A percentile compares a stretch with the other conserved stretches of the same genome.
phyloP scores from a whole-genome alignment of 2,797 vertebrate genomes.

The Sebastes taczanowskii region DNA sequence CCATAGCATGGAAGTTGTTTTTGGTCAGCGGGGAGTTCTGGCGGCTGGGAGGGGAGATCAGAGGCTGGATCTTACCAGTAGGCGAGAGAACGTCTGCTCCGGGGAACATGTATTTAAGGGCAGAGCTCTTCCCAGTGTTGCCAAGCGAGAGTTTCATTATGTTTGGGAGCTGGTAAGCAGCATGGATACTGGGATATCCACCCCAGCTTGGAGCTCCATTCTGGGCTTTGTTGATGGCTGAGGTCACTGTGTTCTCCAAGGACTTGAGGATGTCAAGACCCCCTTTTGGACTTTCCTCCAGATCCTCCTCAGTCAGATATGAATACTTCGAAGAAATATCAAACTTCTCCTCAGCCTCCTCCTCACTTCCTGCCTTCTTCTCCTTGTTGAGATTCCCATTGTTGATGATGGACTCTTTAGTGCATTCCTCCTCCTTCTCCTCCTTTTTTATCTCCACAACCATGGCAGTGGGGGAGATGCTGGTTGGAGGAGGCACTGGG shows the following conservation, averaged over 20 bases:
- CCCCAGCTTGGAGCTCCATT: conserved; percentile 99
- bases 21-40: conserved; percentile 94
- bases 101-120: conserved; percentile 92
- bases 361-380: conserved; percentile 84
- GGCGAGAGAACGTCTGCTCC: conserved; percentile 90
- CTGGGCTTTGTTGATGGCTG: conserved; percentile 98
- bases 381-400: conserved; percentile 82
- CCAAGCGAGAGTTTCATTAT: conserved; percentile 98
- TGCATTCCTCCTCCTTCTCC: conserved; percentile 89
- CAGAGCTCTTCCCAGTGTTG: conserved; percentile 88
- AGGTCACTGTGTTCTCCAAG: conserved; percentile 97
- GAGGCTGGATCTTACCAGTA: conserved; percentile 86
- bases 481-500: conserved; percentile 88
- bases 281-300: conserved; percentile 97
- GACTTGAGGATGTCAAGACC: conserved; percentile 98
- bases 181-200: conserved; percentile 98
- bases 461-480: conserved; percentile 86
- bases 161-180: conserved; percentile 98
- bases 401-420: conserved; percentile 82
- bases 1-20: conserved; percentile 98
- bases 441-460: conserved; percentile 94
- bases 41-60: conserved; percentile 90
- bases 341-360: conserved; percentile 93
- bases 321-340: conserved; percentile 96
- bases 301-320: conserved; percentile 96